Evolutionary conservation across 2,888 invertebrate genomes (phyloP).

Genomic region (Hipparchia sbordonii): DNA sequence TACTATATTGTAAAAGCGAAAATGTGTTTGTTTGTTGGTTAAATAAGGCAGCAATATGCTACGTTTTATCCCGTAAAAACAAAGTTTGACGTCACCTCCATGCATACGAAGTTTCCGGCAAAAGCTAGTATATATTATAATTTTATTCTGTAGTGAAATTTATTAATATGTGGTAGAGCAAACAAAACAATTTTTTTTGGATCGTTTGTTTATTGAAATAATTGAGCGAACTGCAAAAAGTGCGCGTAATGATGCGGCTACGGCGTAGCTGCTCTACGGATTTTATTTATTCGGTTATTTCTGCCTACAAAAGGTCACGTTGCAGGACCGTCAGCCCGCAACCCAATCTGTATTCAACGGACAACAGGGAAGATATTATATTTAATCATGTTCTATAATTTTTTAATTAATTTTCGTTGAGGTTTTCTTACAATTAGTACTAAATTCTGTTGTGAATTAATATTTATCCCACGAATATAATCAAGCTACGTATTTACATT

Average conservation of each 20-base stretch:
- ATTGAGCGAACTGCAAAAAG: too few relatives aligned
- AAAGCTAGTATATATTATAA: too few relatives aligned
- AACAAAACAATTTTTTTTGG: too few relatives aligned
- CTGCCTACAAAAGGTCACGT: not conserved
- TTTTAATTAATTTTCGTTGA: conserved; percentile 15
- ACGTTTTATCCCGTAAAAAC: too few relatives aligned
- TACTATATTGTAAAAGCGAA: too few relatives aligned
- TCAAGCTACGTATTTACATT: not conserved
- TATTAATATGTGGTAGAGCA: too few relatives aligned
- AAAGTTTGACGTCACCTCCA: too few relatives aligned
- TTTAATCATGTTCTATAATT: conserved; percentile 1
- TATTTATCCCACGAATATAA: conserved; percentile 5
- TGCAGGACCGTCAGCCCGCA: not conserved
- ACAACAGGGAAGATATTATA: conserved; percentile 1
- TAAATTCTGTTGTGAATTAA: conserved; percentile 5
- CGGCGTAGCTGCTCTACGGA: not conserved
- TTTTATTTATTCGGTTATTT: not conserved
- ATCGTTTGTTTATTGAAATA: too few relatives aligned
- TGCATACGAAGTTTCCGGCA: too few relatives aligned
- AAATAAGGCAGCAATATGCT: too few relatives aligned
- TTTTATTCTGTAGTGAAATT: too few relatives aligned
- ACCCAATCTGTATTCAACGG: not conserved
- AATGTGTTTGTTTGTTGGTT: too few relatives aligned
- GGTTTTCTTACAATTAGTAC: conserved; percentile 8
- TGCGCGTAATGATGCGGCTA: not conserved